Evolutionary conservation across 2,797 vertebrate species (phyloP).

Genomic region (Coluber constrictor): DNA sequence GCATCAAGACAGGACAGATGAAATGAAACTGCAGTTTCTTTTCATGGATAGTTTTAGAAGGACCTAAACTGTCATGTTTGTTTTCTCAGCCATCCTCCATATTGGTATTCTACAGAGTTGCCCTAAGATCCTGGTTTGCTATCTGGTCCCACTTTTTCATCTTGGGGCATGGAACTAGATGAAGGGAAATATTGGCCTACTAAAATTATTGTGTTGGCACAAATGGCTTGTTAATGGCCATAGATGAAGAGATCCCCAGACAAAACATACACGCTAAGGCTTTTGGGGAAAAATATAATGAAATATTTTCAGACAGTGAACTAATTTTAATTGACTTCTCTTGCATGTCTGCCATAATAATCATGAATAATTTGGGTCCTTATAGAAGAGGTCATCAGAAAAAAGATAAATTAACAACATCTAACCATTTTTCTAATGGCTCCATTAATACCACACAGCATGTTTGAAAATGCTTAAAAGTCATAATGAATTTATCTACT

Average conservation of each 20-base stretch:
- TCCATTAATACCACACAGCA: neutral
- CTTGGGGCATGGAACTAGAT: neutral
- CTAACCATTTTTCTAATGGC: neutral
- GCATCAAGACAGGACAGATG: neutral
- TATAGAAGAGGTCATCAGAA: neutral
- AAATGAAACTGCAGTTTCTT: neutral
- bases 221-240: neutral
- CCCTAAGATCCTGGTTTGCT: neutral
- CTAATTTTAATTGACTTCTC: neutral
- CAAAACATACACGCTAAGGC: neutral
- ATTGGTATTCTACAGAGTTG: neutral
- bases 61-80: neutral
- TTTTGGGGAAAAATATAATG: neutral
- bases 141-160: neutral
- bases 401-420: neutral
- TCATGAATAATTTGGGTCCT: neutral
- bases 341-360: slow-evolving; percentile 3
- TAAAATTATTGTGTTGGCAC: neutral
- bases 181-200: neutral
- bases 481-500: neutral
- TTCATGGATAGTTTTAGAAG: neutral
- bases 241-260: neutral
- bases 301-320: neutral
- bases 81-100: too few relatives aligned
- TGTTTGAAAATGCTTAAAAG: neutral